Base-by-base conservation (phyloP, 1,140 invertebrate species). In the Acyrthosiphon pisum region DNA sequence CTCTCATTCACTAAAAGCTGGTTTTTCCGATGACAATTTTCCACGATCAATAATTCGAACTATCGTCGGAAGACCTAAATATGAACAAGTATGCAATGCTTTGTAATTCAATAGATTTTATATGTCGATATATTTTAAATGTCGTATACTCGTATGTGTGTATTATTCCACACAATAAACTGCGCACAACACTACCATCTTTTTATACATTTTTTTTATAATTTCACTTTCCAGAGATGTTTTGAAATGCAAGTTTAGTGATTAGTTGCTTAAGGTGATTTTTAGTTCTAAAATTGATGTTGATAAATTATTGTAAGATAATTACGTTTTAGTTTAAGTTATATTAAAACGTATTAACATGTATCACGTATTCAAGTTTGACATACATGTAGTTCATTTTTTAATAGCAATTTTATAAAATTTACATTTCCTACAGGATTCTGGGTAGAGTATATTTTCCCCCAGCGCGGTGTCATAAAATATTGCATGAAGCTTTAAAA, bases 1-100 rank as follows among this genome's bases (percentile, higher is more conserved):
- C n/a, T 68, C 90, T 30, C 44, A 76, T 76, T 44, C 60, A 9
- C 1, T 91, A 30, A 91, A 91, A 91, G 90, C 41, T 91, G 90
- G 90, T 6, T 91, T 76, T 46, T 60, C 53, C 14, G 44, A 44
- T 44, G 90, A 91, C 23, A 50, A 91, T 76, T 44, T 44, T 46
- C 44, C 90, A 9, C 30, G 56, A 30, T 2, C 60, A 91, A 68
- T 76, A 46, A 76, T 76, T 76, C 90, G 60, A 46, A 91, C 35
- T 44, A 68, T 91, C 23, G 60, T 91, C 18, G 90, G 90, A 41
- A 44, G 11, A n/a, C 56, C 90, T n/a, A 37, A 68, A 46, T 3
- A 76, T 30, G 60, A 76, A 20, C 18, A 91, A 76, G 90, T 76
- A n/a, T 35, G 37, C 23, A 76, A 41, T 46, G 46, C 44, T 91